These are phyloP conservation scores for Arenaria interpres DNA, from an alignment of 2,113 vertebrate species.

Conservation along the genomic window DNA sequence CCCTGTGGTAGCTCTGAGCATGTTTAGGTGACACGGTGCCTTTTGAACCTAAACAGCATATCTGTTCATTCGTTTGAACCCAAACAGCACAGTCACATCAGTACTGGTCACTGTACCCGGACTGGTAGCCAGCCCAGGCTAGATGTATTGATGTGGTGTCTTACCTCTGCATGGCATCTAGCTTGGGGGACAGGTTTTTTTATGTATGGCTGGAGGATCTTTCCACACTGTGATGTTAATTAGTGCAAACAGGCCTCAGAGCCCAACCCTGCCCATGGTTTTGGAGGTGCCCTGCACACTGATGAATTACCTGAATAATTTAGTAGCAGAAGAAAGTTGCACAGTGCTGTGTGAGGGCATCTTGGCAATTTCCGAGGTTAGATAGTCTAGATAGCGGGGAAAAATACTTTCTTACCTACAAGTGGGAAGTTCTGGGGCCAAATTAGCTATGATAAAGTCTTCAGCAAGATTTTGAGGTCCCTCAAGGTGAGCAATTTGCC, in stretches of 20 bases:
- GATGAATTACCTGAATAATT: neutral
- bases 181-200: neutral
- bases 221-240: neutral
- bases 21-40: fast-evolving
- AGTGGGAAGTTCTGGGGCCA: neutral
- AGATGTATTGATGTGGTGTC: neutral
- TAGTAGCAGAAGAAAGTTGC: neutral
- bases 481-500: neutral
- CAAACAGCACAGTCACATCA: neutral
- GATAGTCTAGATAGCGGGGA: neutral
- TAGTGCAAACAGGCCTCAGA: neutral
- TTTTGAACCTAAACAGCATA: neutral
- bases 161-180: neutral
- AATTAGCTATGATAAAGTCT: neutral
- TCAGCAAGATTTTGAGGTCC: neutral
- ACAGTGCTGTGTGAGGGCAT: neutral
- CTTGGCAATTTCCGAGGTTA: neutral
- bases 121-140: neutral
- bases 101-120: neutral
- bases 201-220: neutral
- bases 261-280: neutral
- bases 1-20: neutral
- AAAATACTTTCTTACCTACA: neutral
- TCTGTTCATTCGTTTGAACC: neutral
- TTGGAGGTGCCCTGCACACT: neutral